phyloP scores from a whole-genome alignment of 2,797 vertebrate species.

The Protonibea diacanthus region DNA sequence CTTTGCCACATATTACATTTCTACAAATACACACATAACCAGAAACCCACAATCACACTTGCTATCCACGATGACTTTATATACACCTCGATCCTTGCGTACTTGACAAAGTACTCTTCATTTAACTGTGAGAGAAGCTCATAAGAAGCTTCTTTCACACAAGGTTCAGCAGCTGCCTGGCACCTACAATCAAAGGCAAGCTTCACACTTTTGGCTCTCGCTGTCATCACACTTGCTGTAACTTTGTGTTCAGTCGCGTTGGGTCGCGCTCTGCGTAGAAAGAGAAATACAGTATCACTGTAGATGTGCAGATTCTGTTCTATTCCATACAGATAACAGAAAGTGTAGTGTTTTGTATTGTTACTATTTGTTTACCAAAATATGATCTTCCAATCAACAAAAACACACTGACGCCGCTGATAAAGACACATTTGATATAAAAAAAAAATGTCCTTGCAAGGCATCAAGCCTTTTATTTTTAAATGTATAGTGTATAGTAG shows the following conservation, averaged over 20 bases:
- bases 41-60: neutral
- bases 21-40: neutral
- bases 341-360: neutral
- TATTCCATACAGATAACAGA: neutral
- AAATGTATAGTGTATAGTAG: slow-evolving; percentile 18
- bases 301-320: slow-evolving; percentile 4
- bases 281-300: neutral
- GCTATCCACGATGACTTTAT: neutral
- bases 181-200: slow-evolving; percentile 16
- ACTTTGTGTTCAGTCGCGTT: neutral
- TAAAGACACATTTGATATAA: neutral
- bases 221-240: neutral
- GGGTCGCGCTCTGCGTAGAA: neutral
- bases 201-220: slow-evolving; percentile 3
- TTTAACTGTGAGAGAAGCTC: neutral
- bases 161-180: neutral
- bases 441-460: neutral
- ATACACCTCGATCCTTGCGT: neutral
- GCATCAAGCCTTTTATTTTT: neutral
- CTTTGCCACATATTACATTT: neutral
- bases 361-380: neutral
- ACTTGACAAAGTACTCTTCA: neutral
- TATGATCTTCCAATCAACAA: neutral
- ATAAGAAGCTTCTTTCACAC: slow-evolving; percentile 8
- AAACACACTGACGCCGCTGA: neutral